A percentile compares a stretch with the other conserved stretches of the same genome.
phyloP scores from a whole-genome alignment of 2,797 vertebrate genomes.

The Natrix natrix region DNA sequence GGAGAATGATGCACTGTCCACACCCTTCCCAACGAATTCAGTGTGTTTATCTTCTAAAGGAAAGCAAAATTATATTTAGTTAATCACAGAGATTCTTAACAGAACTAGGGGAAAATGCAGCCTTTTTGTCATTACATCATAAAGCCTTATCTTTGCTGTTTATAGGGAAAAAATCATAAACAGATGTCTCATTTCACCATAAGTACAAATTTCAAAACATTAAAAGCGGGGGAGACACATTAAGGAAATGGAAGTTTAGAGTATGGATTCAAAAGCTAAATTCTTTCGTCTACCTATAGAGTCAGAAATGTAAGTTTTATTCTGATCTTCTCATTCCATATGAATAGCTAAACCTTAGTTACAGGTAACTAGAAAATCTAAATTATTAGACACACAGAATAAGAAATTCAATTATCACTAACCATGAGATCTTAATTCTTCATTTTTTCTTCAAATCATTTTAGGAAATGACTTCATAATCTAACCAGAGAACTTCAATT shows the following conservation, averaged over 20 bases:
- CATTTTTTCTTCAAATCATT: background rate
- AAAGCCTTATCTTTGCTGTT: background rate
- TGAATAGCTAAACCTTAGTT: background rate
- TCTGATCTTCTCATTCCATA: background rate
- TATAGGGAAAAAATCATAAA: constrained; percentile 4
- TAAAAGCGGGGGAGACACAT: background rate
- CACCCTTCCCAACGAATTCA: constrained; percentile 9
- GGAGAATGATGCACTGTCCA: background rate
- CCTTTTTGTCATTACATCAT: background rate
- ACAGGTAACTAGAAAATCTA: background rate
- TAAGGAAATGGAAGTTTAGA: background rate
- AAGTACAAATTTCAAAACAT: constrained; percentile 1
- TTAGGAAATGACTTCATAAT: background rate
- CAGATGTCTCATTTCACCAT: constrained; percentile 7
- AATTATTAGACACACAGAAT: background rate
- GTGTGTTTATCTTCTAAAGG: background rate
- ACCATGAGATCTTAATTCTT: background rate
- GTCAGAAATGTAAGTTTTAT: background rate
- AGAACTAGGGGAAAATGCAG: background rate
- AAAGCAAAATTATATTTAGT: constrained; percentile 22
- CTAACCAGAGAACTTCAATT: background rate
- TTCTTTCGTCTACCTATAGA: background rate
- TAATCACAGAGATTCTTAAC: constrained; percentile 1
- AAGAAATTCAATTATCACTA: background rate
- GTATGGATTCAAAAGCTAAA: background rate